Evolutionary conservation across 2,113 vertebrate species (phyloP).

Genomic region (Cricetomys ansorgei): DNA sequence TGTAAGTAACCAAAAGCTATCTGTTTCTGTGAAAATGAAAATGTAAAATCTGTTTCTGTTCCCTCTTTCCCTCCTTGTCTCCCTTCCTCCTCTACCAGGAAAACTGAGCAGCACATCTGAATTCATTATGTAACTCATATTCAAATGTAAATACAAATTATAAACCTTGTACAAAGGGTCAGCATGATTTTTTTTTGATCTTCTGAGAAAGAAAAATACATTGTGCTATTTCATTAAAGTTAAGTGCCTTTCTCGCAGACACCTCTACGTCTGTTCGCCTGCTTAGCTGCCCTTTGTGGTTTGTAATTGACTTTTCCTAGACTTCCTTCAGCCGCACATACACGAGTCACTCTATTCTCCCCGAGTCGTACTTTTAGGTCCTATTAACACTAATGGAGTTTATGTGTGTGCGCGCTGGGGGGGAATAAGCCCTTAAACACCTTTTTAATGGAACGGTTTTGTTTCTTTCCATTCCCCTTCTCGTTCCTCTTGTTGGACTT

Average conservation of each 20-base stretch:
- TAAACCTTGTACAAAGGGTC: slow-evolving; percentile 56
- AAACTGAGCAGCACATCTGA: slow-evolving; percentile 56
- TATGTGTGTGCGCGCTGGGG: slow-evolving; percentile 63
- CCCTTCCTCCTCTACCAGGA: neutral
- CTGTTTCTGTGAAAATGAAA: slow-evolving; percentile 24
- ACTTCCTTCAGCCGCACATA: slow-evolving; percentile 72
- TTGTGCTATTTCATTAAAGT: slow-evolving; percentile 66
- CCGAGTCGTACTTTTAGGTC: slow-evolving; percentile 71
- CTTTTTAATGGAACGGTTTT: slow-evolving; percentile 82
- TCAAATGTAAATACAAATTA: slow-evolving; percentile 71
- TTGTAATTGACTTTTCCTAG: slow-evolving; percentile 78
- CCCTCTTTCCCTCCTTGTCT: neutral
- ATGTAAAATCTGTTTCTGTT: too few species aligned
- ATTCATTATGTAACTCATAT: slow-evolving; percentile 60
- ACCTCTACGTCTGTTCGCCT: slow-evolving; percentile 62
- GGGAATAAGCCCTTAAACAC: slow-evolving; percentile 84
- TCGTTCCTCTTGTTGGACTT: slow-evolving; percentile 69
- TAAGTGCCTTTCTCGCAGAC: slow-evolving; percentile 58
- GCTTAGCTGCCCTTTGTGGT: slow-evolving; percentile 55
- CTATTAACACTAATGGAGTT: slow-evolving; percentile 84
- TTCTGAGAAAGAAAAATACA: slow-evolving; percentile 50
- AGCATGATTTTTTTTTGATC: slow-evolving; percentile 19
- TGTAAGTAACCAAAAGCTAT: slow-evolving; percentile 43
- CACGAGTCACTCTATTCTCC: slow-evolving; percentile 69
- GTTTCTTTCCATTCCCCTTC: slow-evolving; percentile 82